Conservation (phyloP, 1,140 invertebrate genomes). For the Drosophila insularis region DNA sequence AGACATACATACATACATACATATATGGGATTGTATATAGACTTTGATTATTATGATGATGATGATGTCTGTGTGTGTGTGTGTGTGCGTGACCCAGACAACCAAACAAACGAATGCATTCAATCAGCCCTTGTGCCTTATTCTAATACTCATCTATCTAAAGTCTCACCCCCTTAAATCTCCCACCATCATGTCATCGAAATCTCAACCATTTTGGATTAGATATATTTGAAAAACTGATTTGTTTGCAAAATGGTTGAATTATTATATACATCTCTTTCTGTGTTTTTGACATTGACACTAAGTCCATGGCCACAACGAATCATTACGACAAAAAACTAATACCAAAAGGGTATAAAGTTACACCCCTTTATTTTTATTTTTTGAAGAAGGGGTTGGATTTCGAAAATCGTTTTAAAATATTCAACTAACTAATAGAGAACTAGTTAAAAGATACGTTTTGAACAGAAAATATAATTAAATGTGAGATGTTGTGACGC, state of each 20-base stretch:
- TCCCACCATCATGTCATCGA: not conserved
- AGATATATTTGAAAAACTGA: not conserved
- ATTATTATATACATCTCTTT: not conserved
- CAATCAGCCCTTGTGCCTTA: not conserved
- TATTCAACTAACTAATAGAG: not conserved
- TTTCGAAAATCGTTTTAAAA: not conserved
- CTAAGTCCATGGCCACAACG: not conserved
- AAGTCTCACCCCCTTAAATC: too few relatives aligned
- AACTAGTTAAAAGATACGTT: too few relatives aligned
- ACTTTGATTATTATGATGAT: too few relatives aligned
- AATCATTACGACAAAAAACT: not conserved
- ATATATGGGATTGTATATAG: not conserved
- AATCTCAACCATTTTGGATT: conserved; percentile 54
- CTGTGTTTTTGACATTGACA: conserved; percentile 1
- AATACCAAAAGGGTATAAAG: not conserved
- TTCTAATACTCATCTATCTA: conserved; percentile 1
- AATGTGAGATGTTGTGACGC: conserved; percentile 53
- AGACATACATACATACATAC: not conserved
- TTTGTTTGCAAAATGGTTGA: conserved; percentile 4
- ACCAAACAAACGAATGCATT: not conserved
- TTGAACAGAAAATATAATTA: conserved; percentile 63
- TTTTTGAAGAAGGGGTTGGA: too few relatives aligned
- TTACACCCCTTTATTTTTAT: too few relatives aligned
- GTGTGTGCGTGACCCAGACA: not conserved
- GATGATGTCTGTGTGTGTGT: not conserved